Conservation (phyloP, 2,888 invertebrate genomes). For the Limnephilus marmoratus region DNA sequence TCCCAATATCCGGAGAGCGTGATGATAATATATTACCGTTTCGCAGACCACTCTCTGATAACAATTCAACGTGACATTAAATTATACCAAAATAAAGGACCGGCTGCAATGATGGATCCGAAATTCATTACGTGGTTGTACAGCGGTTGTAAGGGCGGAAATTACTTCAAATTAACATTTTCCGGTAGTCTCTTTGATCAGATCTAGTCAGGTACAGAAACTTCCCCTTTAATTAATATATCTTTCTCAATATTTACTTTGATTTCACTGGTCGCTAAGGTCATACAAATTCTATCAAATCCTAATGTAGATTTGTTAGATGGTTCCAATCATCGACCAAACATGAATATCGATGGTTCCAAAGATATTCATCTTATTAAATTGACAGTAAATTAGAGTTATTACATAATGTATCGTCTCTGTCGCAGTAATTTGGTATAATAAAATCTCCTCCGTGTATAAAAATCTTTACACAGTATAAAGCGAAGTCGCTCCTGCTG, state of each 20-base stretch:
- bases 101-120: not conserved
- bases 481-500: too few species aligned
- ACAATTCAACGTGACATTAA: slow-evolving; percentile 2
- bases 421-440: too few species aligned
- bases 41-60: not conserved
- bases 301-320: too few species aligned
- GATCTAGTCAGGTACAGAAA: not conserved
- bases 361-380: too few species aligned
- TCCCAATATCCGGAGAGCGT: not conserved
- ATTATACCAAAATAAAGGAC: not conserved
- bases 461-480: too few species aligned
- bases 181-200: not conserved
- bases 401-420: too few species aligned
- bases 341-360: too few species aligned
- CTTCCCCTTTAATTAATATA: not conserved
- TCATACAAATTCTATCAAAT: not conserved
- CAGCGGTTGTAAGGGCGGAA: not conserved
- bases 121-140: not conserved
- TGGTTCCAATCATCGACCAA: too few species aligned
- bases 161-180: not conserved
- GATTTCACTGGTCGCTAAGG: not conserved
- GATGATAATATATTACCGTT: not conserved
- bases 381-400: too few species aligned
- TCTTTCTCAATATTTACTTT: not conserved
- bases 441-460: too few species aligned